Conservation (phyloP, 2,888 invertebrate species). For the Syrphus vitripennis region DNA sequence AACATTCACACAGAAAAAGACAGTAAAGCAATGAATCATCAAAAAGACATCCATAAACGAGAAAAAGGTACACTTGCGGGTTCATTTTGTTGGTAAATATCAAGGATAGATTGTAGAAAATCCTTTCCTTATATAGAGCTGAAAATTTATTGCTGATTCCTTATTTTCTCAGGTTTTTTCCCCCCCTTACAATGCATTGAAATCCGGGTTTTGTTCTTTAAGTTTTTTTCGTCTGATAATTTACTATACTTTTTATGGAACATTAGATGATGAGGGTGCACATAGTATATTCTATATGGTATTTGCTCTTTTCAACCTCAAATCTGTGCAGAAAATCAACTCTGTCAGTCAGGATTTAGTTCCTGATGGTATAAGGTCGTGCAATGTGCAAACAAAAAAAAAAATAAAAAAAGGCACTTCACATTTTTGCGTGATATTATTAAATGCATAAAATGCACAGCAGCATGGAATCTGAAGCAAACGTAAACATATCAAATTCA, state of each 20-base stretch:
- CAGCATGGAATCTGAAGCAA: slow-evolving; percentile 5
- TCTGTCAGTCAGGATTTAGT: no score
- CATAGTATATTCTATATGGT: background rate
- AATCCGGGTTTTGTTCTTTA: slow-evolving; percentile 16
- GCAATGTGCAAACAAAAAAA: background rate
- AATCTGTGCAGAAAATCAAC: slow-evolving; percentile 21
- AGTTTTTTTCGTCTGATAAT: background rate
- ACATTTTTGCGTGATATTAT: slow-evolving; percentile 25
- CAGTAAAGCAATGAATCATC: slow-evolving; percentile 9
- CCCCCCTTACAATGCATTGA: no score
- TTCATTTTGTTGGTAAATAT: background rate
- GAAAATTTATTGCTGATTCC: slow-evolving; percentile 23
- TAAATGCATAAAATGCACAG: slow-evolving; percentile 50
- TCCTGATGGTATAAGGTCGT: background rate
- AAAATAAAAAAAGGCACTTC: no score
- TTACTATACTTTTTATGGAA: slow-evolving; percentile 1
- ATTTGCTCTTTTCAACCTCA: slow-evolving; percentile 33
- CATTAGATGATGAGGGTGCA: background rate
- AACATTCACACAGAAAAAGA: background rate
- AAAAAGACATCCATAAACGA: background rate
- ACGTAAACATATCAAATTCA: background rate
- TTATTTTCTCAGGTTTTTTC: background rate
- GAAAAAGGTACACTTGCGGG: background rate
- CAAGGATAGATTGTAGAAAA: background rate
- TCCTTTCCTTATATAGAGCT: background rate